These are phyloP conservation scores for Nyctibius bracteatus DNA, from an alignment of 2,113 vertebrate genomes.

Conservation along the genomic window DNA sequence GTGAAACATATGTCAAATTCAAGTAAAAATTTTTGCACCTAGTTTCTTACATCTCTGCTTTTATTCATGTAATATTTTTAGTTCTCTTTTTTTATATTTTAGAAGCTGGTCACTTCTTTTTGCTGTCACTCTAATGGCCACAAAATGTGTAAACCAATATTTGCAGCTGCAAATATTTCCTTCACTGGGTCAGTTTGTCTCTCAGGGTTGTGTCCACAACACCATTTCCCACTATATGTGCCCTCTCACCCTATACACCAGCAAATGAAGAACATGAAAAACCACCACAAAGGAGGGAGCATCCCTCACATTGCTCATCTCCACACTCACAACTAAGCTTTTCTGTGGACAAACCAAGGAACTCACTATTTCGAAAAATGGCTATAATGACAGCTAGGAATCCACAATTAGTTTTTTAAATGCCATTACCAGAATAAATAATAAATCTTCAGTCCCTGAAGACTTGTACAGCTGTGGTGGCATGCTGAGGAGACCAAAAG, in stretches of 20 bases:
- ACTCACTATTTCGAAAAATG: not conserved
- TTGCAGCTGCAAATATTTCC: not conserved
- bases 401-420: not conserved
- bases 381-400: not conserved
- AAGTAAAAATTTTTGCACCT: not conserved
- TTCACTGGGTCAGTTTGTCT: not conserved
- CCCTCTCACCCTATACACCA: rapidly evolving
- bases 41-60: not conserved
- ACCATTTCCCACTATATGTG: not conserved
- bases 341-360: not conserved
- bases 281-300: not conserved
- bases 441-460: not conserved
- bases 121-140: not conserved
- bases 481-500: not conserved
- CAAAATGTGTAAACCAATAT: not conserved
- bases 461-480: not conserved
- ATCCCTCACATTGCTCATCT: not conserved
- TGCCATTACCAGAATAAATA: not conserved
- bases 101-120: not conserved
- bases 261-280: not conserved
- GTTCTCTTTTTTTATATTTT: not conserved
- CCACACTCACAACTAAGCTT: not conserved
- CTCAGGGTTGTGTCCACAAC: not conserved
- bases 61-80: not conserved
- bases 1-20: not conserved